phyloP scores from a whole-genome alignment of 2,888 invertebrate species.

The Nephrotoma appendiculata region DNA sequence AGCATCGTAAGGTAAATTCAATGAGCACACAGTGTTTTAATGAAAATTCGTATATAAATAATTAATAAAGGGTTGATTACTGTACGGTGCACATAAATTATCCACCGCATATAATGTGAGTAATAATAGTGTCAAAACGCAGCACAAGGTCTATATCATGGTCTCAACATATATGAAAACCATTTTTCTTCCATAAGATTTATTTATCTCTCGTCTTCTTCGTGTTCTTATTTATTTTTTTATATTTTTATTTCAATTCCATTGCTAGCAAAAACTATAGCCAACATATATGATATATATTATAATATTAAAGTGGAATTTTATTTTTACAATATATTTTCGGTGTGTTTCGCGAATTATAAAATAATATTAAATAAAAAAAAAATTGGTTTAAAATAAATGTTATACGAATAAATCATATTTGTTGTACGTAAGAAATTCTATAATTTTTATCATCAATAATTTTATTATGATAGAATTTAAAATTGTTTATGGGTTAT shows the following conservation, averaged over 20 bases:
- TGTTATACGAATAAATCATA: not conserved
- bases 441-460: not conserved
- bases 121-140: not conserved
- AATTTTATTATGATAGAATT: not conserved
- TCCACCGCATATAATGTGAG: not conserved
- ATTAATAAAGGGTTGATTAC: not conserved
- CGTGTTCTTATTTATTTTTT: not conserved
- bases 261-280: not conserved
- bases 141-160: not conserved
- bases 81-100: not conserved
- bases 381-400: not conserved
- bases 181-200: not conserved
- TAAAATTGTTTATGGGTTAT: not conserved
- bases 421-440: not conserved
- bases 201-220: not conserved
- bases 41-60: not conserved
- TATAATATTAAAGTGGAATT: not conserved
- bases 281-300: not conserved
- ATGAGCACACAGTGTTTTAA: not conserved
- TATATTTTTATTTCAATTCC: not conserved
- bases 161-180: not conserved
- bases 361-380: not conserved
- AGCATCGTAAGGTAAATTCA: not conserved
- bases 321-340: not conserved
- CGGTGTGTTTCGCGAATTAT: not conserved